Conservation (phyloP, 2,888 invertebrate genomes). For the Drosophila basisetae region DNA sequence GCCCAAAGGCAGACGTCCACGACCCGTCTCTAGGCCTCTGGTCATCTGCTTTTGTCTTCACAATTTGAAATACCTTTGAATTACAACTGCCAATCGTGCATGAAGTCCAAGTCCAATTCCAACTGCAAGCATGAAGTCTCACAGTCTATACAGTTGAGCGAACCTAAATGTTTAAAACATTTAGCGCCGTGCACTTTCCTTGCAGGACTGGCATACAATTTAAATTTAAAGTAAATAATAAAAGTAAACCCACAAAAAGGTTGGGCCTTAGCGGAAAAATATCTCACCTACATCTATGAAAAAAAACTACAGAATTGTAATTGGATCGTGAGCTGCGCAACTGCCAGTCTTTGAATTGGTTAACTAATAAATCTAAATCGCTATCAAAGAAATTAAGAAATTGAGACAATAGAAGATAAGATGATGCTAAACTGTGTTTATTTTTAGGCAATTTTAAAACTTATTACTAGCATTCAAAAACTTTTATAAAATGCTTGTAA, state of each 20-base stretch:
- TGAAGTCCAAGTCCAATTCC: conserved; percentile 59
- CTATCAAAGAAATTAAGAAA: not conserved
- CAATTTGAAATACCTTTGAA: conserved; percentile 81
- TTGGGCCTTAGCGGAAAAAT: not conserved
- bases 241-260: conserved; percentile 30
- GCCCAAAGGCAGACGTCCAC: conserved; percentile 30
- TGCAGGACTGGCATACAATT: conserved; percentile 67
- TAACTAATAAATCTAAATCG: not conserved
- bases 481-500: not conserved
- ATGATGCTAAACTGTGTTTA: not conserved
- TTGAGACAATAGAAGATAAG: not conserved
- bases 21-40: conserved; percentile 3
- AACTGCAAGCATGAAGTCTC: conserved; percentile 36
- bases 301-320: not conserved
- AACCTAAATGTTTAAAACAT: conserved; percentile 71
- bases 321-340: not conserved
- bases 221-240: conserved; percentile 74
- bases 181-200: conserved; percentile 74
- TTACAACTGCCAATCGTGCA: conserved; percentile 84
- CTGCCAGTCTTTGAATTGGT: not conserved
- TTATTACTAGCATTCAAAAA: not conserved
- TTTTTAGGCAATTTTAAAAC: not conserved
- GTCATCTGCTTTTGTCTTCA: conserved; percentile 37
- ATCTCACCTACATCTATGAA: conserved; percentile 18
- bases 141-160: conserved; percentile 20